Evolutionary conservation across 1,140 invertebrate species (phyloP).

Genomic region (Lordiphosa collinella): DNA sequence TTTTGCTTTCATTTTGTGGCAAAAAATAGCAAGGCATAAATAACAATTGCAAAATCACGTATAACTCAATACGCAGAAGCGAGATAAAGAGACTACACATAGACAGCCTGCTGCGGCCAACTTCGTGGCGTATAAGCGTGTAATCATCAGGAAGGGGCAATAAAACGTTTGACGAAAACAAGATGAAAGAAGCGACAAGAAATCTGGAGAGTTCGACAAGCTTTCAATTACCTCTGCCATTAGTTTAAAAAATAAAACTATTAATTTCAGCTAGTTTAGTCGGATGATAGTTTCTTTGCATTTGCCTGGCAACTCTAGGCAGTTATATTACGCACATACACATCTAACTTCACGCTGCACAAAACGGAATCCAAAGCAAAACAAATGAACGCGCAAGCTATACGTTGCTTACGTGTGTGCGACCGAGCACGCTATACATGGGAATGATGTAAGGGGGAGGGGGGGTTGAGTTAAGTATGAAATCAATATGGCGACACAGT

Average conservation of each 20-base stretch:
- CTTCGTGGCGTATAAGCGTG: conserved; percentile 49
- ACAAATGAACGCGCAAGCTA: conserved; percentile 58
- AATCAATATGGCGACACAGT: conserved; percentile 71
- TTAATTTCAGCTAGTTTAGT: conserved; percentile 9
- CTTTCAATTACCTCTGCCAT: background rate
- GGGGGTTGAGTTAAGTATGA: conserved; percentile 36
- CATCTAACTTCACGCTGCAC: conserved; percentile 66
- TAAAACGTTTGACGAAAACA: conserved; percentile 58
- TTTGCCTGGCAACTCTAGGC: conserved; percentile 47
- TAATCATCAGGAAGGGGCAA: conserved; percentile 37
- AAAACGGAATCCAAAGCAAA: conserved; percentile 71
- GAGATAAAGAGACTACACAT: conserved; percentile 34
- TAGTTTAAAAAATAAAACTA: conserved; percentile 8
- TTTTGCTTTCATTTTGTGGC: conserved; percentile 78
- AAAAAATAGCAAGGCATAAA: conserved; percentile 62
- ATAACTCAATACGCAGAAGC: conserved; percentile 41
- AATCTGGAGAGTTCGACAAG: conserved; percentile 12
- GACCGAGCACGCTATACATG: conserved; percentile 41
- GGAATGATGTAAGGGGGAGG: background rate
- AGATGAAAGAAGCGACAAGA: conserved; percentile 8
- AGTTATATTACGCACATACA: conserved; percentile 40
- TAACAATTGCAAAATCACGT: conserved; percentile 67
- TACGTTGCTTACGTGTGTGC: conserved; percentile 16
- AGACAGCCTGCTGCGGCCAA: conserved; percentile 41
- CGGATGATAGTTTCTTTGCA: background rate